phyloP scores from a whole-genome alignment of 2,888 invertebrate species.

The Achlya flavicornis region DNA sequence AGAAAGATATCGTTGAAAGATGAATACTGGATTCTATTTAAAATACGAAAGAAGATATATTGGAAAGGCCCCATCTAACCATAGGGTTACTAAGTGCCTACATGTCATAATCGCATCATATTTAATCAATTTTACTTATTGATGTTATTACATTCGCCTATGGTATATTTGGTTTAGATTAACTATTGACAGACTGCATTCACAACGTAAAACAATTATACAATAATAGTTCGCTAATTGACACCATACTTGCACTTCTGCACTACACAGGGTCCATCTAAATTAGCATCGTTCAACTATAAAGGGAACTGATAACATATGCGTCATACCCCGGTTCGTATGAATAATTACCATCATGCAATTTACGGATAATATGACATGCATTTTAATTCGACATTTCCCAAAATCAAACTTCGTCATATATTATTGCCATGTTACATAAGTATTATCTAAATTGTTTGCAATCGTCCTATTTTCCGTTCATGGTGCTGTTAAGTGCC shows the following conservation, averaged over 20 bases:
- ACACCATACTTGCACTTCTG: slow-evolving; percentile 16
- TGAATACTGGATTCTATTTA: too few relatives aligned
- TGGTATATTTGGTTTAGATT: background rate
- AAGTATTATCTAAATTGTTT: background rate
- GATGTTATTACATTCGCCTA: background rate
- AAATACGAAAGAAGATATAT: too few relatives aligned
- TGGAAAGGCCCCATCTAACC: too few relatives aligned
- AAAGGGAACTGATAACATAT: slow-evolving; percentile 40
- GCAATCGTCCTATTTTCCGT: slow-evolving; percentile 19
- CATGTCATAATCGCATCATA: too few relatives aligned
- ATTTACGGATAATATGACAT: slow-evolving; percentile 18
- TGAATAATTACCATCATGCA: slow-evolving; percentile 11
- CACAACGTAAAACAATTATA: background rate
- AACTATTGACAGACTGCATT: background rate
- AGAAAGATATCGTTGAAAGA: too few relatives aligned
- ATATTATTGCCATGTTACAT: background rate
- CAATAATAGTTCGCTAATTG: slow-evolving; percentile 7
- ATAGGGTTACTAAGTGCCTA: too few relatives aligned
- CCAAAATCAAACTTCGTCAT: background rate
- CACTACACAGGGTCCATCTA: slow-evolving; percentile 19
- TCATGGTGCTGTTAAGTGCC: slow-evolving; percentile 23
- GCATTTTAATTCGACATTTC: slow-evolving; percentile 12
- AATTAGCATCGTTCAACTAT: slow-evolving; percentile 31
- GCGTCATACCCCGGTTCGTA: slow-evolving; percentile 31
- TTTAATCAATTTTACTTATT: too few relatives aligned